Evolutionary conservation across 2,888 invertebrate genomes (phyloP).

Genomic region (Ashinkailepas kermadecensis): DNA sequence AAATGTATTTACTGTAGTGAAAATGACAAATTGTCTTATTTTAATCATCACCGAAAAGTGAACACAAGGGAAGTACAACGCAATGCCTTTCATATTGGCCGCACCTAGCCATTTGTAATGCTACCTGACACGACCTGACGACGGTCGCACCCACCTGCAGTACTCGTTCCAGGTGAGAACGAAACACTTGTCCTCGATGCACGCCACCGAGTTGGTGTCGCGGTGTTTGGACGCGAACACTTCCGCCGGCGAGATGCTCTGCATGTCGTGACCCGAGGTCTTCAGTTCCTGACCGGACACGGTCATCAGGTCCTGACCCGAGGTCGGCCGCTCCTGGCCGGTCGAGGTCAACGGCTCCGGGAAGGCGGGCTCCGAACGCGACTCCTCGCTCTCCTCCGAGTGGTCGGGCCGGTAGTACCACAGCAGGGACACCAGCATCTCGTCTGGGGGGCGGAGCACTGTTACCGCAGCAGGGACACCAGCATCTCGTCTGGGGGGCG

Average conservation of each 20-base stretch:
- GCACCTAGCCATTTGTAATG: neutral
- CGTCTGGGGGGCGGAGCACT: conserved; percentile 53
- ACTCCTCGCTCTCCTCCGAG: conserved; percentile 55
- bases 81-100: neutral
- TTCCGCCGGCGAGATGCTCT: conserved; percentile 73
- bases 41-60: too few species aligned
- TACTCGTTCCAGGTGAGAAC: conserved; percentile 94
- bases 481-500: conserved; percentile 79
- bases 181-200: conserved; percentile 95
- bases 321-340: neutral
- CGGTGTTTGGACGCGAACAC: conserved; percentile 92
- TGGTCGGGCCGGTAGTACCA: conserved; percentile 99
- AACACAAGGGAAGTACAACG: too few species aligned
- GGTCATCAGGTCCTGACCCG: conserved; percentile 63
- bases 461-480: too few species aligned
- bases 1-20: too few species aligned
- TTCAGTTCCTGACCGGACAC: conserved; percentile 46
- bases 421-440: conserved; percentile 93
- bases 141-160: conserved; percentile 64
- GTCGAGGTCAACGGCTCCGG: neutral
- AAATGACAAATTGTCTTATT: too few species aligned
- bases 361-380: neutral
- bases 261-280: conserved; percentile 56
- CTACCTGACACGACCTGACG: neutral
- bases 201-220: conserved; percentile 92